These are phyloP conservation scores for Synergus gifuensis DNA, from an alignment of 2,888 invertebrate species.

Conservation along the genomic window DNA sequence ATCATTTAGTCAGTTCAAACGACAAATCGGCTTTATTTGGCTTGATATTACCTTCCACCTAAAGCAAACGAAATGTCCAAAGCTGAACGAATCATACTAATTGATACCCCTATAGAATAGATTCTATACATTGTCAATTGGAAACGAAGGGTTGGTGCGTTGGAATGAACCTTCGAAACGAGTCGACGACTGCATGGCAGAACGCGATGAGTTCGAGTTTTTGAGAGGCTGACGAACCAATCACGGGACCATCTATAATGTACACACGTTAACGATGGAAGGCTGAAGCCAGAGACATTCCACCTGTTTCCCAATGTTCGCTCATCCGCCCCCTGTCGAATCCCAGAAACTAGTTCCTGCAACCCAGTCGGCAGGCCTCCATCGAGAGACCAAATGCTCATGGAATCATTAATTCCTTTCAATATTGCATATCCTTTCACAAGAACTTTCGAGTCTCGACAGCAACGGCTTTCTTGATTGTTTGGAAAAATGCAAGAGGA, in stretches of 20 bases:
- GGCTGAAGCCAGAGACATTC: slow-evolving; percentile 65
- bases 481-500: background rate
- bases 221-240: slow-evolving; percentile 72
- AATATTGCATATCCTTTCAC: slow-evolving; percentile 69
- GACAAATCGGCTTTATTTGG: slow-evolving; percentile 25
- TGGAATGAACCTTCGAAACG: slow-evolving; percentile 65
- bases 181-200: slow-evolving; percentile 44
- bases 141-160: slow-evolving; percentile 45
- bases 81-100: slow-evolving; percentile 62
- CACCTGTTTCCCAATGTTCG: slow-evolving; percentile 55
- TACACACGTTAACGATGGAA: slow-evolving; percentile 63
- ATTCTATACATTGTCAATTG: slow-evolving; percentile 65
- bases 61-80: slow-evolving; percentile 49
- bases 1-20: slow-evolving; percentile 18
- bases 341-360: slow-evolving; percentile 40
- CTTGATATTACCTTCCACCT: slow-evolving; percentile 33
- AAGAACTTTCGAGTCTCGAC: slow-evolving; percentile 37
- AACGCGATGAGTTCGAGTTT: slow-evolving; percentile 62
- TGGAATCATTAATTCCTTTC: slow-evolving; percentile 74
- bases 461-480: slow-evolving; percentile 45
- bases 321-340: slow-evolving; percentile 40
- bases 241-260: slow-evolving; percentile 74
- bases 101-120: slow-evolving; percentile 64
- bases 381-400: slow-evolving; percentile 57
- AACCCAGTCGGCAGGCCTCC: slow-evolving; percentile 45